Percentiles rank a stretch among this genome's conserved stretches.
Conservation (phyloP, 2,888 invertebrate species). For the Kryphioiulus occultus region DNA sequence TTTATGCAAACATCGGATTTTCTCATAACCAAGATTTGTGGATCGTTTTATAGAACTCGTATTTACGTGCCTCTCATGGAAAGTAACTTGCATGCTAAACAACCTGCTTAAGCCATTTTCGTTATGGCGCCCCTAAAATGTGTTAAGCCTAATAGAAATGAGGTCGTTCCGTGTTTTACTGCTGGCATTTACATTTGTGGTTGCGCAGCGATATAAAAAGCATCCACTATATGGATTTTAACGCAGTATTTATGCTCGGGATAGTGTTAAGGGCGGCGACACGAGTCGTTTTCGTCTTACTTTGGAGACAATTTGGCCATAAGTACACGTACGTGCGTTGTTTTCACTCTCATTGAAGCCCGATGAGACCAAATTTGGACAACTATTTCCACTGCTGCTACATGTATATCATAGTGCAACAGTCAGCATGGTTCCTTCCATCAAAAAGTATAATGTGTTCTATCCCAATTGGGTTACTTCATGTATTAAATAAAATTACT, state of each 20-base stretch:
- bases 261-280: neutral
- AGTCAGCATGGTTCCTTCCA: too few relatives aligned
- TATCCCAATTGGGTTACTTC: too few relatives aligned
- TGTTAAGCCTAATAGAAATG: slow-evolving; percentile 3
- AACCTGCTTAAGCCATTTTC: neutral
- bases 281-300: neutral
- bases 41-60: too few relatives aligned
- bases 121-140: neutral
- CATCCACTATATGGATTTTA: neutral
- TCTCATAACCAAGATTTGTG: too few relatives aligned
- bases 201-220: neutral
- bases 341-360: neutral
- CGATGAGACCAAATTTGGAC: too few relatives aligned
- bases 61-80: neutral
- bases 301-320: neutral
- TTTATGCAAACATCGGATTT: too few relatives aligned
- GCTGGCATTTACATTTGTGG: neutral
- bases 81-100: neutral
- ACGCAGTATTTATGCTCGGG: neutral
- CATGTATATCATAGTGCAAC: too few relatives aligned
- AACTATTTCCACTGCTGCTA: too few relatives aligned
- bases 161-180: neutral
- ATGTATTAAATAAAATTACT: too few relatives aligned
- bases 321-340: neutral
- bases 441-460: too few relatives aligned